A percentile compares a stretch with the other conserved stretches of the same genome.
phyloP scores from a whole-genome alignment of 2,797 vertebrate genomes.

The Aulostomus chinensis region DNA sequence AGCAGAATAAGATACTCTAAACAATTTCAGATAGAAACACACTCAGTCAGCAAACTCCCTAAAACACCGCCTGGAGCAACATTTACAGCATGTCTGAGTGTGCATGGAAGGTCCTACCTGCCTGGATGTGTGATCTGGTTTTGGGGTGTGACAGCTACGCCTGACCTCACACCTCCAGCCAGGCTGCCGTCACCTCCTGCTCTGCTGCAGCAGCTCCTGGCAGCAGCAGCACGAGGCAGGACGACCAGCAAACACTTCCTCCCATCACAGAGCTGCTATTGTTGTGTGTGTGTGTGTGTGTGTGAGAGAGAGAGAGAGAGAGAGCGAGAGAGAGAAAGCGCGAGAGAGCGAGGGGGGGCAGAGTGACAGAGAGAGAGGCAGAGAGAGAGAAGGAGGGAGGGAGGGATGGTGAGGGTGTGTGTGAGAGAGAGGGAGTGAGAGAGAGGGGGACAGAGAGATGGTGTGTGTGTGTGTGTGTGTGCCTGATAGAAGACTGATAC shows the following conservation, averaged over 20 bases:
- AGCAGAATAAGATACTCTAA: neutral
- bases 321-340: too few relatives aligned
- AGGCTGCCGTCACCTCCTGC: slow-evolving; percentile 34
- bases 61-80: neutral
- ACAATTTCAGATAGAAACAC: neutral
- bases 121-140: slow-evolving; percentile 15
- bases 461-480: slow-evolving; percentile 2
- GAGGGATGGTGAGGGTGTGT: neutral
- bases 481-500: slow-evolving; percentile 23
- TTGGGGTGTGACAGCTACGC: slow-evolving; percentile 19
- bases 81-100: neutral
- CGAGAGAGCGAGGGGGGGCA: too few relatives aligned
- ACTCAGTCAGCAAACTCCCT: neutral
- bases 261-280: slow-evolving; percentile 40
- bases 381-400: neutral
- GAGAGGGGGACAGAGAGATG: too few relatives aligned
- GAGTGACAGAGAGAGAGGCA: too few relatives aligned
- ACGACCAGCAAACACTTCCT: slow-evolving; percentile 51
- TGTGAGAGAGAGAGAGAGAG: too few relatives aligned
- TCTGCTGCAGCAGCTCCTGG: slow-evolving; percentile 36
- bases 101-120: slow-evolving; percentile 29
- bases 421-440: too few relatives aligned
- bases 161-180: slow-evolving; percentile 34
- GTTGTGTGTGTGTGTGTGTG: slow-evolving; percentile 24
- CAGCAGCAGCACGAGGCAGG: slow-evolving; percentile 30